These are phyloP conservation scores for Propithecus perrieri DNA, from an alignment of 2,797 vertebrate genomes.

Conservation along the genomic window DNA sequence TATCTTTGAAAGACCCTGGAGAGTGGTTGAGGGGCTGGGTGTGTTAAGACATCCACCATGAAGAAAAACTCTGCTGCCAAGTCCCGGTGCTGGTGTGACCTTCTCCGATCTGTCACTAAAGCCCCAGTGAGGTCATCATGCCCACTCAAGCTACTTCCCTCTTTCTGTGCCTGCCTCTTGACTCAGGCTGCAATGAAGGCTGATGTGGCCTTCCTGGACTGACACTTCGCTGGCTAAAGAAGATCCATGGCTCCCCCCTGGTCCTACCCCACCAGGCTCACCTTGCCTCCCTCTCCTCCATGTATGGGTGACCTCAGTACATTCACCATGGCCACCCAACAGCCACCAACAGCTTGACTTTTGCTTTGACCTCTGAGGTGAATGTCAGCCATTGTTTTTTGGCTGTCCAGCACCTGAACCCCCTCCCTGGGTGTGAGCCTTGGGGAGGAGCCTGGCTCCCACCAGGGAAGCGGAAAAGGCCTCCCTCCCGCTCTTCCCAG, in stretches of 20 bases:
- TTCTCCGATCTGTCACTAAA: background rate
- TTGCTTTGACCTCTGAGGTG: background rate
- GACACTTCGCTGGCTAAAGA: background rate
- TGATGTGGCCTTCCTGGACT: background rate
- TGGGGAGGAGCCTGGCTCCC: background rate
- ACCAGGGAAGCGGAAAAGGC: background rate
- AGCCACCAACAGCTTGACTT: background rate
- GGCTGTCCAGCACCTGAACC: background rate
- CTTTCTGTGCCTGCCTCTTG: accelerated
- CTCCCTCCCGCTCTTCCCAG: background rate
- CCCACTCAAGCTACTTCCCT: background rate
- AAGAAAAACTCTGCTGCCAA: background rate
- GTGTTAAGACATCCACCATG: accelerated
- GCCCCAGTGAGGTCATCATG: background rate
- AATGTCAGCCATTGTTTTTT: background rate
- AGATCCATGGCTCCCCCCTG: accelerated
- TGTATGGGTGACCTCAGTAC: background rate
- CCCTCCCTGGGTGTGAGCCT: background rate
- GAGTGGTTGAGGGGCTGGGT: accelerated
- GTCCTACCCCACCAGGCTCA: background rate
- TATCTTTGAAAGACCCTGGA: background rate
- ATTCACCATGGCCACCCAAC: accelerated
- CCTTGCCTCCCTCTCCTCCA: background rate
- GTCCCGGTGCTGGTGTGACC: background rate
- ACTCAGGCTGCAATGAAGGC: background rate